Evolutionary conservation across 1,140 invertebrate species (phyloP).

Genomic region (Pseudomyrmex sp.): DNA sequence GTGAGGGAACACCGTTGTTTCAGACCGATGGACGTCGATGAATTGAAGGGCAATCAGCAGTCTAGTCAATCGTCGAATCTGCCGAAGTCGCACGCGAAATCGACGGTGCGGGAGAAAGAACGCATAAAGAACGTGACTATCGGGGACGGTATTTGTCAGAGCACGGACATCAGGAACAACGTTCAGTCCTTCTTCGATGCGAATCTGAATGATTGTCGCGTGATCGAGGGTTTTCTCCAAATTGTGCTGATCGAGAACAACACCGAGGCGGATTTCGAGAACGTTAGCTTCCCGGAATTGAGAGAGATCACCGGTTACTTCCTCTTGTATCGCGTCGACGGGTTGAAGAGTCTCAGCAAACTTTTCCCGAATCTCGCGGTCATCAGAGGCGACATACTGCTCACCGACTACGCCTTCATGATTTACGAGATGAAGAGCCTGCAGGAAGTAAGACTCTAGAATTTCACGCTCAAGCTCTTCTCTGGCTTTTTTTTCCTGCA

Average conservation of each 20-base stretch:
- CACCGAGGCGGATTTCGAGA: conserved; percentile 82
- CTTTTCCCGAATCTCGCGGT: conserved; percentile 89
- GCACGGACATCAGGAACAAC: conserved; percentile 86
- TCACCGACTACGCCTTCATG: conserved; percentile 89
- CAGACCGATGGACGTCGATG: conserved; percentile 56
- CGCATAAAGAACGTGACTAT: conserved; percentile 65
- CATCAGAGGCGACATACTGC: conserved; percentile 89
- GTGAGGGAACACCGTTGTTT: not conserved
- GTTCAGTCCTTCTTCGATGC: conserved; percentile 80
- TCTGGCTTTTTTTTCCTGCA: too few species aligned
- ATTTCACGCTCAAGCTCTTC: not conserved
- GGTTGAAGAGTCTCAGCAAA: conserved; percentile 82
- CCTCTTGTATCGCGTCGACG: conserved; percentile 88
- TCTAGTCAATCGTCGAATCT: conserved; percentile 61
- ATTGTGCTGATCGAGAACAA: conserved; percentile 88
- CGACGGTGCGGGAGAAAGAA: conserved; percentile 34
- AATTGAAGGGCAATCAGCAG: conserved; percentile 52
- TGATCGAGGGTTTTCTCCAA: conserved; percentile 90
- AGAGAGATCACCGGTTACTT: conserved; percentile 90
- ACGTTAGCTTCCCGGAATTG: conserved; percentile 86
- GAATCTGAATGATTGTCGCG: conserved; percentile 86
- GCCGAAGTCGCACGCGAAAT: conserved; percentile 50
- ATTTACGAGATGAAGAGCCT: conserved; percentile 87
- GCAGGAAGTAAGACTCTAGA: conserved; percentile 80
- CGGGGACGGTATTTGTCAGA: conserved; percentile 82